Evolutionary conservation across 2,113 vertebrate species (phyloP).

Genomic region (Callocephalon fimbriatum): DNA sequence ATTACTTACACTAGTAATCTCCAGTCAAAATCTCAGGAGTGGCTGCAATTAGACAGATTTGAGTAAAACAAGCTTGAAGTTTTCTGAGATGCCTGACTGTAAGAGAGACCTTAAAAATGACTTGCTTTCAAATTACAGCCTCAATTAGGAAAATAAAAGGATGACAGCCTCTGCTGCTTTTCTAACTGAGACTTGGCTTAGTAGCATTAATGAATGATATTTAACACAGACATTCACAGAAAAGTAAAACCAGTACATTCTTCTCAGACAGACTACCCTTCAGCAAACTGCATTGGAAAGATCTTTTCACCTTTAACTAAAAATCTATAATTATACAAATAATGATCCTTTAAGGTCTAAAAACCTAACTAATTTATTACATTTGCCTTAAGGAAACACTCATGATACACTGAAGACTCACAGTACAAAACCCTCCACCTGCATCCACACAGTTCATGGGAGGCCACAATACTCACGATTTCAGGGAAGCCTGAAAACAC

Average conservation of each 20-base stretch:
- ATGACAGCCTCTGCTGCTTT: background rate
- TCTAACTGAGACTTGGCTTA: background rate
- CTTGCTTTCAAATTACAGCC: background rate
- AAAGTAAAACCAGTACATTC: background rate
- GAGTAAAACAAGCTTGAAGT: background rate
- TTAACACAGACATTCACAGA: background rate
- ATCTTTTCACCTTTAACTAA: background rate
- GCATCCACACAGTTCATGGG: fast-evolving
- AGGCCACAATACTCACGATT: background rate
- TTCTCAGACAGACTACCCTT: background rate
- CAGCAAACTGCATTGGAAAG: background rate
- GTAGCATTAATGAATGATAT: background rate
- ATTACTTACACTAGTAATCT: background rate
- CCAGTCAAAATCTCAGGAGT: background rate
- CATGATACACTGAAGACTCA: background rate
- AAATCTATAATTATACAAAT: background rate
- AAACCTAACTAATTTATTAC: background rate
- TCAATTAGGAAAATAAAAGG: background rate
- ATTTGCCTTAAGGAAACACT: background rate
- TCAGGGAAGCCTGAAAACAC: background rate
- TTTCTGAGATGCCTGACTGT: background rate
- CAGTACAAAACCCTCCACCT: background rate
- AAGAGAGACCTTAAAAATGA: background rate
- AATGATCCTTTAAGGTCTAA: background rate
- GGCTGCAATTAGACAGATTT: background rate